These are phyloP conservation scores for Ophonus ardosiacus DNA, from an alignment of 2,888 invertebrate species.

Conservation along the genomic window DNA sequence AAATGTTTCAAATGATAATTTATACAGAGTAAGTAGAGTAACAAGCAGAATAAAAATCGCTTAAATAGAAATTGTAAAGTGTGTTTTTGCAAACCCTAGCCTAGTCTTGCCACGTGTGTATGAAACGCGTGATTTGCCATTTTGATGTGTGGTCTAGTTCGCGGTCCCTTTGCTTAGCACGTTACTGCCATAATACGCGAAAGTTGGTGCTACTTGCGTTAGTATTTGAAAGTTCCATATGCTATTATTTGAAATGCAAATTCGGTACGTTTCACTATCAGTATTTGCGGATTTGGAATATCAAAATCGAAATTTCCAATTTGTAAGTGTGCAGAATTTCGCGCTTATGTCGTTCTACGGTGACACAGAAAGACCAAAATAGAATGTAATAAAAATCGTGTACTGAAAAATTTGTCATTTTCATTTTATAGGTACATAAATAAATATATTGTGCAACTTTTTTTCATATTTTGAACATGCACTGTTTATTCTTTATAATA, in stretches of 20 bases:
- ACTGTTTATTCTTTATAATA: background rate
- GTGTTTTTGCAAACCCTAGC: background rate
- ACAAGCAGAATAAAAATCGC: background rate
- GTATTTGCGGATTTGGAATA: slow-evolving; percentile 63
- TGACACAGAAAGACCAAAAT: background rate
- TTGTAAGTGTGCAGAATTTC: slow-evolving; percentile 42
- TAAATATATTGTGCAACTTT: background rate
- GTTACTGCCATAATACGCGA: slow-evolving; percentile 53
- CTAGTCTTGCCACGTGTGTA: slow-evolving; percentile 18
- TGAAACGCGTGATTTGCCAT: slow-evolving; percentile 46
- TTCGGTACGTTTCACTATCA: slow-evolving; percentile 61
- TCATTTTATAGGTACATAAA: background rate
- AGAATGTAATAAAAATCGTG: background rate
- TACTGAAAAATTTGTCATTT: background rate
- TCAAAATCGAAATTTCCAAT: slow-evolving; percentile 63
- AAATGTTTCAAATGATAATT: background rate
- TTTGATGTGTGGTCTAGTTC: slow-evolving; percentile 56
- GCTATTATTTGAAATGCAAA: slow-evolving; percentile 62
- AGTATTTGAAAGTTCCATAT: slow-evolving; percentile 61
- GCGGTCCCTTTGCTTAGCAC: slow-evolving; percentile 31
- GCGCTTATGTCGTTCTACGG: background rate
- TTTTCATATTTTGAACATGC: background rate
- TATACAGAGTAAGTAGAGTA: background rate
- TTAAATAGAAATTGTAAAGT: background rate
- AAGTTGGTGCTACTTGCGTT: slow-evolving; percentile 54